Evolutionary conservation across 2,113 vertebrate genomes (phyloP).

Genomic region (Psilopogon haemacephalus): DNA sequence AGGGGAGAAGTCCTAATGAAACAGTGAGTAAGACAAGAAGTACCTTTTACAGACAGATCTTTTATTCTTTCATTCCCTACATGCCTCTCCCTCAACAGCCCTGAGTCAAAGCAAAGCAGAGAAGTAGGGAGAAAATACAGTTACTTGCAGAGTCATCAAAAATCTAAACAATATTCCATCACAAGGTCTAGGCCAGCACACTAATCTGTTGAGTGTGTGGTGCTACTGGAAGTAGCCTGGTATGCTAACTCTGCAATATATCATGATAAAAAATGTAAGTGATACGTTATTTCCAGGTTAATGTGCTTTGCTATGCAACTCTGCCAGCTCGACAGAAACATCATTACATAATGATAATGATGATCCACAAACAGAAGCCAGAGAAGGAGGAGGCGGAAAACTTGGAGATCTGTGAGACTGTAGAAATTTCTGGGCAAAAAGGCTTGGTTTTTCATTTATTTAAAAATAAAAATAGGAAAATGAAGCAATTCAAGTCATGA

Average conservation of each 20-base stretch:
- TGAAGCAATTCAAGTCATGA: background rate
- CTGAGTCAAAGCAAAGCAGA: constrained; percentile 49
- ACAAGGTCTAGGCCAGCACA: constrained; percentile 23
- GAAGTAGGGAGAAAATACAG: constrained; percentile 30
- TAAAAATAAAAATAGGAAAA: background rate
- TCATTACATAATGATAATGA: constrained; percentile 58
- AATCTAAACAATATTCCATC: constrained; percentile 63
- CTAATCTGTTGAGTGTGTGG: background rate
- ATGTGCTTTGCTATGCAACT: constrained; percentile 45
- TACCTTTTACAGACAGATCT: background rate
- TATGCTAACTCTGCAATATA: constrained; percentile 52
- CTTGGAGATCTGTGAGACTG: background rate
- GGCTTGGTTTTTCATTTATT: background rate
- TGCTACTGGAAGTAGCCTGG: constrained; percentile 27
- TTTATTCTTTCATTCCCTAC: background rate
- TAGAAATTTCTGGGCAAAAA: background rate
- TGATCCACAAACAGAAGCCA: background rate
- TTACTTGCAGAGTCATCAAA: constrained; percentile 54
- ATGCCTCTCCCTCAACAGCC: background rate
- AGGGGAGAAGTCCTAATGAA: background rate
- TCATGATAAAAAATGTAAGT: constrained; percentile 67
- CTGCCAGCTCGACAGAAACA: constrained; percentile 57
- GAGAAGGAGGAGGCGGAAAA: background rate
- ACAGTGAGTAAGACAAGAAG: background rate
- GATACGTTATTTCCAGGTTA: constrained; percentile 46